Percentiles rank a stretch among this genome's conserved stretches.
phyloP scores from a whole-genome alignment of 1,140 invertebrate genomes.

The Phthorimaea operculella region DNA sequence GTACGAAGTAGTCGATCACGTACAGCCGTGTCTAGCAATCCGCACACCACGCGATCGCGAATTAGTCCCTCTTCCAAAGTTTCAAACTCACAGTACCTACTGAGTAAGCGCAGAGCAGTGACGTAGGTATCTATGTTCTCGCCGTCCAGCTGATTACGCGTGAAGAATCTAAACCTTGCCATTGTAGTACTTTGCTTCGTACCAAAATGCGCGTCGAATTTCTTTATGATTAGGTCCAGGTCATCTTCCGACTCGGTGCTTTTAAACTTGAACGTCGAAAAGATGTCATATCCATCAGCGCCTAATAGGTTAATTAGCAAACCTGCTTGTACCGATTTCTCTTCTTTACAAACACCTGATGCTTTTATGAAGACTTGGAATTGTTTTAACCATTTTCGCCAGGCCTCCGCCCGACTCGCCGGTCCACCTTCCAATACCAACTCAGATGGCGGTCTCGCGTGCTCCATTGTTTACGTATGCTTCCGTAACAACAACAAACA shows the following conservation, averaged over 20 bases:
- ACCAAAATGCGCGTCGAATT: slow-evolving; percentile 17
- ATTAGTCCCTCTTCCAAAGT: slow-evolving; percentile 3
- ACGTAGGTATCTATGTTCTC: slow-evolving; percentile 15
- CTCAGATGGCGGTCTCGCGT: slow-evolving; percentile 4
- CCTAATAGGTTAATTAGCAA: slow-evolving; percentile 10
- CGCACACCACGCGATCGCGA: slow-evolving; percentile 5
- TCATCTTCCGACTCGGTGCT: slow-evolving; percentile 11
- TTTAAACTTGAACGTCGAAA: slow-evolving; percentile 10
- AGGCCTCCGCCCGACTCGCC: slow-evolving; percentile 1
- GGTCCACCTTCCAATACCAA: slow-evolving; percentile 5
- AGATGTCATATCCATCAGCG: slow-evolving; percentile 11
- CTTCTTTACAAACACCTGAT: slow-evolving; percentile 7
- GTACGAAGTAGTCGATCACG: slow-evolving; percentile 1
- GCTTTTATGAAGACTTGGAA: slow-evolving; percentile 10
- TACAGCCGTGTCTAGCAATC: neutral
- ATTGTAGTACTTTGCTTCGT: slow-evolving; percentile 17
- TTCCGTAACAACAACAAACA: neutral
- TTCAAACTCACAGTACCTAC: slow-evolving; percentile 12
- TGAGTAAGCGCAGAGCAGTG: slow-evolving; percentile 11
- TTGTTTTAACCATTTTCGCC: slow-evolving; percentile 7
- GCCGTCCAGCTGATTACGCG: slow-evolving; percentile 7
- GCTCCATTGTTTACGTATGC: slow-evolving; percentile 3
- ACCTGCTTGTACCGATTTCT: slow-evolving; percentile 1
- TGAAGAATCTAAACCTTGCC: slow-evolving; percentile 16
- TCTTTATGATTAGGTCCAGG: slow-evolving; percentile 10